These are phyloP conservation scores for Trichoplax adhaerens DNA, from an alignment of 37 sponge, comb jelly and placozoan species.

Conservation along the genomic window DNA sequence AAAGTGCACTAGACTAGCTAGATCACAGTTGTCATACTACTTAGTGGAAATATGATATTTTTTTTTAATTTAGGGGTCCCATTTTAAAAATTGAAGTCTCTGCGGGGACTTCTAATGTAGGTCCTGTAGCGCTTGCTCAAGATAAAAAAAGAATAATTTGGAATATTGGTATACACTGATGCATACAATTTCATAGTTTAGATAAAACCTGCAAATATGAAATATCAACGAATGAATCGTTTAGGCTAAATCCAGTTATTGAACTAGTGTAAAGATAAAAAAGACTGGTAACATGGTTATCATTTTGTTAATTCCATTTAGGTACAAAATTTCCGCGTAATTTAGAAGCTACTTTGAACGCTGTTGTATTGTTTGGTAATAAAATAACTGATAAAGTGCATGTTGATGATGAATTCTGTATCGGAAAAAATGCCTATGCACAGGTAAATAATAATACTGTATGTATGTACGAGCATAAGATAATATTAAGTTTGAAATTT, in stretches of 20 bases:
- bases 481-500: no score
- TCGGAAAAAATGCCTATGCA: conserved; percentile 53
- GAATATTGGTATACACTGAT: conserved; percentile 37
- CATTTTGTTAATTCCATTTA: neutral
- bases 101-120: conserved; percentile 19
- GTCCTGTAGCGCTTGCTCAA: conserved; percentile 5
- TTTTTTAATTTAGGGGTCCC: conserved; percentile 31
- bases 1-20: no score
- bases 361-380: conserved; percentile 45
- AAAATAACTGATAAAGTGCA: neutral
- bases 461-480: no score
- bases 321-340: conserved; percentile 73
- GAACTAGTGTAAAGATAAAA: no score
- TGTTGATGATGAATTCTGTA: conserved; percentile 56
- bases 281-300: neutral
- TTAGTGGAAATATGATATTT: no score
- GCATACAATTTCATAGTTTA: no score
- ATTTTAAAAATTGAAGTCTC: conserved; percentile 44
- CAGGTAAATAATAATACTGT: conserved; percentile 21
- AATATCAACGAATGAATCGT: no score
- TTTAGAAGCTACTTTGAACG: conserved; percentile 60
- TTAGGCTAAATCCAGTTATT: no score
- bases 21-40: no score
- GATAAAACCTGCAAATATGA: no score
- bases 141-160: conserved; percentile 59